Base-by-base conservation (phyloP, 1,140 invertebrate genomes). In the Drosophila quadrilineata region DNA sequence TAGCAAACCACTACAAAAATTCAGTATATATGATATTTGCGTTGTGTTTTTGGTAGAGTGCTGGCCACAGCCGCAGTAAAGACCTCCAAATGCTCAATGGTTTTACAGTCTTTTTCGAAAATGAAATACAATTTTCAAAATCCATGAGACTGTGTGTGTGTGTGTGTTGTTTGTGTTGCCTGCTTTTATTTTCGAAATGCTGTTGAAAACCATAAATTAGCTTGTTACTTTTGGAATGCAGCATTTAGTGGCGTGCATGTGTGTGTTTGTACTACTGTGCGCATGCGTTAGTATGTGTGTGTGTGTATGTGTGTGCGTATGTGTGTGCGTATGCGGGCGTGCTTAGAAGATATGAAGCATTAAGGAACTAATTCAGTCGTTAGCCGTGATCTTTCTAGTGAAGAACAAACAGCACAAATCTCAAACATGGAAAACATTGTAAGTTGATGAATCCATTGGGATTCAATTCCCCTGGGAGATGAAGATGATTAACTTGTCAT, bases 201-300 rank as follows among this genome's bases (percentile, higher is more conserved):
- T 69, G 74, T 53, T 75, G 79, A 85, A 85, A 85, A 86, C 80
- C 80, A 85, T 86, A 85, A 85, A 85, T 85, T 85, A 86, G 75
- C 80, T 79, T 85, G 75, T 85, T 85, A 85, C 79, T 85, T 85
- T 86, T 86, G 80, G 79, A 86, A 85, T 84, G 79, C 60, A 75
- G 48, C 60, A 14, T 49, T 68, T 16, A 35, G 33, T 49, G 43
- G 58, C 52, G 43, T 38, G 22, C 14, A 9, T 36, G 48, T 29
- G 21, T 58, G 28, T 54, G 41, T 16, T 29, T 21, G 28, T 31
- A n/a, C n/a, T n/a, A n/a, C n/a, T n/a, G n/a, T n/a, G n/a, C n/a
- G n/a, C n/a, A n/a, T 24, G 12, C 28, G 41, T 26, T 14, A 1
- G 12, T 6, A 17, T 35, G 26, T 16, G 22, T 40, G 46, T 56